These are phyloP conservation scores for Beris chalybata DNA, from an alignment of 2,888 invertebrate genomes.

Conservation along the genomic window DNA sequence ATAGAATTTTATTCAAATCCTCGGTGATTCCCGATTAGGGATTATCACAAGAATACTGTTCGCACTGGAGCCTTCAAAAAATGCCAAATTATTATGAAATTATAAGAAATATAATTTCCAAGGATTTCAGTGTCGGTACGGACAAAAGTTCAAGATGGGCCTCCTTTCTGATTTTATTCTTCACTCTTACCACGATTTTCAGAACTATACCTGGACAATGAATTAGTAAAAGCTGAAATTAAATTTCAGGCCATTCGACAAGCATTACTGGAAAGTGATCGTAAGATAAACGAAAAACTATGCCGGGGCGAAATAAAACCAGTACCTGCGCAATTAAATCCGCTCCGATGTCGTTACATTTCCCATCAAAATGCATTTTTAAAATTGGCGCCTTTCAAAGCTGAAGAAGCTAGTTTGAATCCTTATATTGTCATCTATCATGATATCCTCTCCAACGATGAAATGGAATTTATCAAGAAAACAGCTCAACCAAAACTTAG, in stretches of 20 bases:
- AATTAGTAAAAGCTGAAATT: background rate
- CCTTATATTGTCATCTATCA: conserved; percentile 86
- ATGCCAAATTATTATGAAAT: too few relatives aligned
- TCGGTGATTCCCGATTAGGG: too few relatives aligned
- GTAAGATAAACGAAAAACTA: conserved; percentile 69
- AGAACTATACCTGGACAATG: background rate
- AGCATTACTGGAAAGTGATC: background rate
- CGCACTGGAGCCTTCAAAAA: too few relatives aligned
- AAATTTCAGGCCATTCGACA: background rate
- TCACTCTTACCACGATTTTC: too few relatives aligned
- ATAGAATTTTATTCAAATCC: too few relatives aligned
- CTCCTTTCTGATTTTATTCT: too few relatives aligned
- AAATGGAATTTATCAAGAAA: conserved; percentile 82
- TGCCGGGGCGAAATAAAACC: conserved; percentile 75
- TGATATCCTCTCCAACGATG: conserved; percentile 81
- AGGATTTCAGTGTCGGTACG: too few relatives aligned
- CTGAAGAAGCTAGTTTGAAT: conserved; percentile 73
- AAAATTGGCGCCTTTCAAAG: conserved; percentile 76
- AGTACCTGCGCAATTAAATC: conserved; percentile 54
- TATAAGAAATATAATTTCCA: too few relatives aligned
- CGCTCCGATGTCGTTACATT: conserved; percentile 72
- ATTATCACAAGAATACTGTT: too few relatives aligned
- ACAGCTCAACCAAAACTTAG: conserved; percentile 86
- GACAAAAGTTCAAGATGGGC: too few relatives aligned
- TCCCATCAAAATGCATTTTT: conserved; percentile 72